Conservation (phyloP, 2,113 vertebrate genomes). For the Odontophorus gujanensis region DNA sequence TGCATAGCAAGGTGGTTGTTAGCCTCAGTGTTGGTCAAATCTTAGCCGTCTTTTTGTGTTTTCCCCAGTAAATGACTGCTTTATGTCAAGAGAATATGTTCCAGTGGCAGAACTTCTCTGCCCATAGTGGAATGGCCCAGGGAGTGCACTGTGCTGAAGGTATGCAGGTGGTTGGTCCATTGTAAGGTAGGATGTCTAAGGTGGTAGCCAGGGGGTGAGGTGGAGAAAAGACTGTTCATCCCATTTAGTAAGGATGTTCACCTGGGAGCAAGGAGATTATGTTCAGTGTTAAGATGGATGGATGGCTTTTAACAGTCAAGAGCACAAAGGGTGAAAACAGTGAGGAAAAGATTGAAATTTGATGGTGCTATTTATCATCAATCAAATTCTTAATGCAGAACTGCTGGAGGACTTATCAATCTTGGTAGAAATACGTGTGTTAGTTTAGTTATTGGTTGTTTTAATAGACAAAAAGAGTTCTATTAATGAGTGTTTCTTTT, state of each 20-base stretch:
- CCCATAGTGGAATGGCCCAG: accelerated
- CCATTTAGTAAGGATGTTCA: accelerated
- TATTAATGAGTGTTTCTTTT: background rate
- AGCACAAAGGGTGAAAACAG: background rate
- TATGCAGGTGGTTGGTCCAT: background rate
- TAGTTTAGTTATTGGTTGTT: background rate
- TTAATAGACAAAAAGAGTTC: background rate
- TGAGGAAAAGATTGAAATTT: background rate
- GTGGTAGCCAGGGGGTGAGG: accelerated
- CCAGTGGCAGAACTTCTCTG: background rate
- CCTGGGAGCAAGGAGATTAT: background rate
- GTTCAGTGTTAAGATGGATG: background rate
- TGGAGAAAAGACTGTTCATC: accelerated
- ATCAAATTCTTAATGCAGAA: background rate
- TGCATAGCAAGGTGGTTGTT: accelerated
- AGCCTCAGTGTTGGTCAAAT: too few species aligned
- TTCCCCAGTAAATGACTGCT: background rate
- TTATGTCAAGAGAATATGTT: background rate
- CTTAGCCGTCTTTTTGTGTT: accelerated
- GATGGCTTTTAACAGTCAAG: background rate
- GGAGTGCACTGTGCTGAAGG: accelerated
- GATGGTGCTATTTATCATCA: background rate
- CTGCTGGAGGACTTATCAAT: background rate
- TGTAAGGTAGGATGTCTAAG: background rate
- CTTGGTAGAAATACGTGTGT: background rate